A percentile compares a stretch with the other conserved stretches of the same genome.
phyloP scores from a whole-genome alignment of 64 coral and sea anemone genomes.

The Acropora tenuis region DNA sequence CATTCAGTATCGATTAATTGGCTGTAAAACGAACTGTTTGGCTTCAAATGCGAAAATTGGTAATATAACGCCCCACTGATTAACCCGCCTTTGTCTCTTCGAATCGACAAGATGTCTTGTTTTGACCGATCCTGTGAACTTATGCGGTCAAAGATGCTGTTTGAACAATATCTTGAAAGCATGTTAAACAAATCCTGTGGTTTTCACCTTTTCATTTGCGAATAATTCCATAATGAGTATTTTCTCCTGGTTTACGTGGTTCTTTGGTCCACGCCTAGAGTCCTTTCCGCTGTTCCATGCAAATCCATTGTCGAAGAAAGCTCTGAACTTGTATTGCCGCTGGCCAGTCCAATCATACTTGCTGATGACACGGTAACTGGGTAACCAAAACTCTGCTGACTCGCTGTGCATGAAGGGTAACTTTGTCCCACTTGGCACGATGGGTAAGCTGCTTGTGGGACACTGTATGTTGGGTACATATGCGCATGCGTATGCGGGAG shows the following conservation, averaged over 20 bases:
- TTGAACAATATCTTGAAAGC: neutral
- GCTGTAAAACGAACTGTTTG: conserved; percentile 20
- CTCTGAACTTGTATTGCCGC: conserved; percentile 50
- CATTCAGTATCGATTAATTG: neutral
- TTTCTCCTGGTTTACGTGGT: conserved; percentile 17
- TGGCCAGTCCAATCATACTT: conserved; percentile 46
- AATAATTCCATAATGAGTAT: conserved; percentile 3
- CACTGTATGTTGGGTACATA: conserved; percentile 81
- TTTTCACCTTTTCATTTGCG: conserved; percentile 30
- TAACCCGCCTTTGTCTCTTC: neutral
- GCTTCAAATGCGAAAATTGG: neutral
- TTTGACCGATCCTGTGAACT: neutral
- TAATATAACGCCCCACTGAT: neutral
- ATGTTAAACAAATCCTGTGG: neutral
- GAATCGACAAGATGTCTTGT: neutral
- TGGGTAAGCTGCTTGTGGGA: conserved; percentile 69
- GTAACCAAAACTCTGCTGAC: conserved; percentile 51
- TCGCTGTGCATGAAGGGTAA: conserved; percentile 70
- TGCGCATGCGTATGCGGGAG: conserved; percentile 76
- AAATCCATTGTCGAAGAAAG: conserved; percentile 26
- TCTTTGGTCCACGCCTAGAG: conserved; percentile 26
- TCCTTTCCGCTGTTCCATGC: conserved; percentile 21
- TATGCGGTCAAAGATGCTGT: neutral
- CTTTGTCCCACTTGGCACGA: conserved; percentile 71
- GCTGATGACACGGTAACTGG: conserved; percentile 43